Conservation (phyloP, 2,888 invertebrate genomes). For the Protophormia terraenovae region DNA sequence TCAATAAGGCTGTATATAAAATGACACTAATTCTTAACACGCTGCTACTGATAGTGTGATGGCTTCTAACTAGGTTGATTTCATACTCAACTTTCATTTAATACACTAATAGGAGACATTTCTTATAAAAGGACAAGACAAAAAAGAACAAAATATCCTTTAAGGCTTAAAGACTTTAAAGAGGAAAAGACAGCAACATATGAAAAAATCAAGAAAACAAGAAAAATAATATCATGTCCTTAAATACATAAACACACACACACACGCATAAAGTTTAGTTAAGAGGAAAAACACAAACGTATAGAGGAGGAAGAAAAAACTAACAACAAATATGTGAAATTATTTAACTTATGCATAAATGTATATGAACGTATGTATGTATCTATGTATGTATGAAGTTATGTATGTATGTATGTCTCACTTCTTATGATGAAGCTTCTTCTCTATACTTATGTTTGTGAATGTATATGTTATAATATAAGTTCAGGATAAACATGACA, state of each 20-base stretch:
- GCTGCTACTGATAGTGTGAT: not conserved
- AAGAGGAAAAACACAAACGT: not conserved
- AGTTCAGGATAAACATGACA: conserved; percentile 31
- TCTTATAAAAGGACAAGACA: not conserved
- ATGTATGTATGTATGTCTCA: not conserved
- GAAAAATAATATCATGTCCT: conserved; percentile 1
- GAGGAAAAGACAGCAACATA: not conserved
- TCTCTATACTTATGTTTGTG: not conserved
- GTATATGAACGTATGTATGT: not conserved
- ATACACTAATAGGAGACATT: not conserved
- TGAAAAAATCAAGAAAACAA: not conserved
- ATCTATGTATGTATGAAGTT: not conserved
- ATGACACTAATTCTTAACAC: not conserved
- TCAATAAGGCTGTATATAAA: not conserved
- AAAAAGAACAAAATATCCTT: not conserved
- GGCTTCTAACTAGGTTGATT: not conserved
- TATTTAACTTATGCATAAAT: not conserved
- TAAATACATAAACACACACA: not conserved
- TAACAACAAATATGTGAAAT: not conserved
- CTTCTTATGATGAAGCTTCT: no score
- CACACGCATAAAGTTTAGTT: not conserved
- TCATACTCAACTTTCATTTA: not conserved
- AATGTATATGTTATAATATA: not conserved
- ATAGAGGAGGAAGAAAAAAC: not conserved
- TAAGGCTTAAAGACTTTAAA: conserved; percentile 7